Base-by-base conservation (phyloP, 2,797 vertebrate genomes). In the Pachyuromys duprasi region DNA sequence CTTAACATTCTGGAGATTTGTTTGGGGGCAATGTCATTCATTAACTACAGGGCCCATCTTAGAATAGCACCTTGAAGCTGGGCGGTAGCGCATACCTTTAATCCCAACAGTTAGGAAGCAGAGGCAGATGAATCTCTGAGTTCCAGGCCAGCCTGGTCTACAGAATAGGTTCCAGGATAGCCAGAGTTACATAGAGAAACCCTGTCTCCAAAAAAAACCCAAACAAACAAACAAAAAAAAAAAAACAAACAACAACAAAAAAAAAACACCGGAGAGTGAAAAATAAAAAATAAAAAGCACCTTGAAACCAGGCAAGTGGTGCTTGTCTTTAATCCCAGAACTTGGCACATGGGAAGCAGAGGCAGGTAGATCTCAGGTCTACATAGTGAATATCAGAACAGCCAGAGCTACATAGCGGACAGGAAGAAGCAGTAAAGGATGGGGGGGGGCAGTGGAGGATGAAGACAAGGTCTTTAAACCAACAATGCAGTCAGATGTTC, bases 391-490 rank as follows among this genome's bases (percentile, higher is more conserved):
- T 76, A 28, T 76, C 42, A 76, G 74, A 42, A 49, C 74, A 76
- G 39, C 24, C 72, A 76, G 42, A 76, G 45, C 42, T 31, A 76
- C 74, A 49, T 42, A 76, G 18, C 45, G 65, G 65, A 79, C 81
- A 18, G 31, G 17, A 4, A 94, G 49, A 82, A 65, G 72, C 49
- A 49, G 49, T 49, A 11, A 11, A 49, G 49, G 49, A 49, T 49
- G 15, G 84, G 45, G 15, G 36, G 69, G 3, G 4, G 63, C 63
- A 70, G 67, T 18, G 67, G 33, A 70, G 69, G 69, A 36, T 36
- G n/a, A 18, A n/a, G n/a, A 36, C 62, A 82, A 45, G 20, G 42
- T 87, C 83, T 94, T 36, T 93, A 83, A 95, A 94, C 42, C 53
- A 91, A 89, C 33, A 57, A 76, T 78, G 31, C 12, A 74, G 62